Percentiles rank a stretch among this genome's conserved stretches.
These are phyloP conservation scores for Xerus inauris DNA, from an alignment of 2,113 vertebrate genomes.

Conservation along the genomic window DNA sequence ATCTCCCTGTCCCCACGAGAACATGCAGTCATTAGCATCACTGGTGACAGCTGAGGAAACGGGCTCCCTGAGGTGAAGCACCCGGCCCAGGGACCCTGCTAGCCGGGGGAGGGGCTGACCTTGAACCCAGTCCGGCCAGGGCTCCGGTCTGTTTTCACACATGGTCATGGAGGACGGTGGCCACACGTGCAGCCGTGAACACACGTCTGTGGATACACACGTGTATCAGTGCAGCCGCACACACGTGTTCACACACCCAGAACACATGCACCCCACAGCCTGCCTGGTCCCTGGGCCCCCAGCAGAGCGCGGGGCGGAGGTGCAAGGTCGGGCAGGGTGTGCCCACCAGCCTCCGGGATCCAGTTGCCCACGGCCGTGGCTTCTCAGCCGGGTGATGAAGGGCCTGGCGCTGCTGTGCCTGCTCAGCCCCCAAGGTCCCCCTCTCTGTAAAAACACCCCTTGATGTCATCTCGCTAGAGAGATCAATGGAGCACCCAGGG, in stretches of 20 bases:
- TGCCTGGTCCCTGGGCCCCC: neutral
- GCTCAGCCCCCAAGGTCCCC: conserved; percentile 65
- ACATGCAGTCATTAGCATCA: fast-evolving
- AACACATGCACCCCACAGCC: neutral
- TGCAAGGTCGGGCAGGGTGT: conserved; percentile 19
- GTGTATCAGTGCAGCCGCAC: neutral
- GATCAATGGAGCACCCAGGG: neutral
- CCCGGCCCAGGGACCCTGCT: neutral
- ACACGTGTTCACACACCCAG: neutral
- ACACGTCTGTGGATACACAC: neutral
- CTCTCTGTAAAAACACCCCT: conserved; percentile 66
- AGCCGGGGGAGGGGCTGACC: neutral
- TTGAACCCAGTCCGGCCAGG: neutral
- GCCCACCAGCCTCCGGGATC: conserved; percentile 43
- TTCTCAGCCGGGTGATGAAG: conserved; percentile 50
- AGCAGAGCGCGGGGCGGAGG: conserved; percentile 50
- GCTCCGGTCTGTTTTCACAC: neutral
- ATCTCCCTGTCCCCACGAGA: neutral
- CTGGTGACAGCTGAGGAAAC: neutral
- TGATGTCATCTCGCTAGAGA: conserved; percentile 37
- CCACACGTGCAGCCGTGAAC: neutral
- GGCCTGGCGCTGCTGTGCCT: conserved; percentile 39
- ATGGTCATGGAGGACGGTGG: fast-evolving
- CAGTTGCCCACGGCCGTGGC: conserved; percentile 51
- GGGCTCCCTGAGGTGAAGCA: neutral